A percentile compares a stretch with the other conserved stretches of the same genome.
These are phyloP conservation scores for Latrodectus elegans DNA, from an alignment of 2,888 invertebrate species.

Conservation along the genomic window DNA sequence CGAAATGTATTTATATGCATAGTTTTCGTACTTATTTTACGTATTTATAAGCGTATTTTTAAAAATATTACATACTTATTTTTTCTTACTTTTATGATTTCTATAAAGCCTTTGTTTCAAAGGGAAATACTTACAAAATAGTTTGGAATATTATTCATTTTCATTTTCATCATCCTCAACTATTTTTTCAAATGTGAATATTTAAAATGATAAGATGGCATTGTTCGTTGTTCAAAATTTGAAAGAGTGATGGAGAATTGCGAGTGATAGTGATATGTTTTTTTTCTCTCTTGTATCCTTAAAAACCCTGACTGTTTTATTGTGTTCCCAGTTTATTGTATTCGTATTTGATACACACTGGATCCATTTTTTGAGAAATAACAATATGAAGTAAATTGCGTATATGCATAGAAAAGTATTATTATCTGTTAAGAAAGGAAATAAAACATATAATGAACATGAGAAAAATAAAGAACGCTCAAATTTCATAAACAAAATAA, in stretches of 20 bases:
- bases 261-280: slow-evolving; percentile 27
- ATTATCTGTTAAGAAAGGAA: slow-evolving; percentile 43
- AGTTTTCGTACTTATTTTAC: too few relatives aligned
- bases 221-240: background rate
- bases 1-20: too few relatives aligned
- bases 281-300: slow-evolving; percentile 25
- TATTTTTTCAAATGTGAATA: too few relatives aligned
- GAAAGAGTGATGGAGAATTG: background rate
- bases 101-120: too few relatives aligned
- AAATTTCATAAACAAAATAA: too few relatives aligned
- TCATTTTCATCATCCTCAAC: too few relatives aligned
- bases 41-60: too few relatives aligned
- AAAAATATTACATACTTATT: too few relatives aligned
- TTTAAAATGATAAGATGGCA: background rate
- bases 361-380: slow-evolving; percentile 52
- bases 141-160: too few relatives aligned
- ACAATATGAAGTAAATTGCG: slow-evolving; percentile 5
- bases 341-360: slow-evolving; percentile 64
- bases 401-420: slow-evolving; percentile 39
- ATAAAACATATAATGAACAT: background rate
- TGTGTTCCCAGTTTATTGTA: slow-evolving; percentile 55
- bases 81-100: too few relatives aligned
- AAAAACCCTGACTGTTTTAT: slow-evolving; percentile 52
- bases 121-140: too few relatives aligned
- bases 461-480: too few relatives aligned